These are phyloP conservation scores for Penaeus indicus DNA, from an alignment of 1,140 invertebrate species.

Conservation along the genomic window DNA sequence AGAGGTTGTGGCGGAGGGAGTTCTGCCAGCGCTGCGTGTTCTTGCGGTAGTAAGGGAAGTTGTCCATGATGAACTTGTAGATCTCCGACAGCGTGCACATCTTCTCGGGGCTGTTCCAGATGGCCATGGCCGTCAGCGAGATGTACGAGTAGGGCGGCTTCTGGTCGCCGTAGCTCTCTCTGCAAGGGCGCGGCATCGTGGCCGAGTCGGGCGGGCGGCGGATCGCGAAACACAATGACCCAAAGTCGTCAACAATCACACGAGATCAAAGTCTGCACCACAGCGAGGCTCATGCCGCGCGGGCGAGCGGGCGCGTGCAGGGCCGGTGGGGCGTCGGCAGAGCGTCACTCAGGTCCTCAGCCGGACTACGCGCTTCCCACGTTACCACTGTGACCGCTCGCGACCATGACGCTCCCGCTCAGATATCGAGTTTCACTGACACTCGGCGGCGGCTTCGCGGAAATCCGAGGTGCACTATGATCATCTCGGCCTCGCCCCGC, in stretches of 20 bases:
- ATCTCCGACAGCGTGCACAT: slow-evolving; percentile 60
- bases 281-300: no score
- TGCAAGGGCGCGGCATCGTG: slow-evolving; percentile 55
- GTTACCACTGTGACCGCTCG: slow-evolving; percentile 17
- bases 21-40: slow-evolving; percentile 62
- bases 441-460: slow-evolving; percentile 45
- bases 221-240: not conserved
- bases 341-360: no score
- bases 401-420: slow-evolving; percentile 51
- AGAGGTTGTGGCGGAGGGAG: slow-evolving; percentile 61
- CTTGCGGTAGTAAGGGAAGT: slow-evolving; percentile 63
- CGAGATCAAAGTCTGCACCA: no score
- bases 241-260: no score
- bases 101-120: slow-evolving; percentile 58
- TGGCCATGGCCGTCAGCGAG: slow-evolving; percentile 59
- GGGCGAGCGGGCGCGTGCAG: no score
- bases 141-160: slow-evolving; percentile 61
- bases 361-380: slow-evolving; percentile 8
- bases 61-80: slow-evolving; percentile 63
- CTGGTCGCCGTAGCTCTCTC: slow-evolving; percentile 59
- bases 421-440: slow-evolving; percentile 63
- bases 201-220: not conserved
- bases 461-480: slow-evolving; percentile 58
- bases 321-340: no score
- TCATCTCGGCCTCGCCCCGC: slow-evolving; percentile 30